Evolutionary conservation across 2,797 vertebrate genomes (phyloP).

Genomic region (Chaetodon trifasciatus): DNA sequence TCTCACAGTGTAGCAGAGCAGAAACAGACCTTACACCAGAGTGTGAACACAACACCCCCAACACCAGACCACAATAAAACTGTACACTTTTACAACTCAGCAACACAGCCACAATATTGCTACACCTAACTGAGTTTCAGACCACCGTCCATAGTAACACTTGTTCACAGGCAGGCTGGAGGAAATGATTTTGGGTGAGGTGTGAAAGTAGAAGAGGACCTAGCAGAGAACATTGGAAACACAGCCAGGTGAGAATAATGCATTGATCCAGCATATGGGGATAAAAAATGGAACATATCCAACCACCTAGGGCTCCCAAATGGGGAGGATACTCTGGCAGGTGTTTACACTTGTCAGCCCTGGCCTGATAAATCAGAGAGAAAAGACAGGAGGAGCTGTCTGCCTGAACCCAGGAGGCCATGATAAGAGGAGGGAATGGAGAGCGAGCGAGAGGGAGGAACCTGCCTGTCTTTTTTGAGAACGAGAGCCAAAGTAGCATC

Average conservation of each 20-base stretch:
- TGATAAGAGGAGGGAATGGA: conserved; percentile 65
- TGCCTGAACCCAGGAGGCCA: conserved; percentile 67
- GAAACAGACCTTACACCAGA: conserved; percentile 50
- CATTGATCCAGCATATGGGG: conserved; percentile 61
- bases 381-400: conserved; percentile 76
- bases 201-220: conserved; percentile 43
- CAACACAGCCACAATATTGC: conserved; percentile 41
- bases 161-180: conserved; percentile 39
- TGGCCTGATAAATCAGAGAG: conserved; percentile 75
- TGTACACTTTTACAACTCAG: conserved; percentile 44
- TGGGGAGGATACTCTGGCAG: conserved; percentile 70
- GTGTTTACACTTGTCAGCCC: conserved; percentile 81
- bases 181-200: conserved; percentile 51
- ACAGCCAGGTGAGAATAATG: conserved; percentile 61
- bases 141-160: conserved; percentile 41
- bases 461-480: conserved; percentile 49
- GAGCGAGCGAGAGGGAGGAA: conserved; percentile 53
- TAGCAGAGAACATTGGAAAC: conserved; percentile 23
- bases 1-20: conserved; percentile 34
- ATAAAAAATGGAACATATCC: conserved; percentile 69
- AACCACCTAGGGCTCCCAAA: conserved; percentile 64
- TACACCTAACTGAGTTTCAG: conserved; percentile 29
- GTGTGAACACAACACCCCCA: conserved; percentile 59
- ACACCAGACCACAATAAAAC: conserved; percentile 44
- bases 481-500: conserved; percentile 53